These are phyloP conservation scores for Passerina amoena DNA, from an alignment of 2,113 vertebrate genomes.

Conservation along the genomic window DNA sequence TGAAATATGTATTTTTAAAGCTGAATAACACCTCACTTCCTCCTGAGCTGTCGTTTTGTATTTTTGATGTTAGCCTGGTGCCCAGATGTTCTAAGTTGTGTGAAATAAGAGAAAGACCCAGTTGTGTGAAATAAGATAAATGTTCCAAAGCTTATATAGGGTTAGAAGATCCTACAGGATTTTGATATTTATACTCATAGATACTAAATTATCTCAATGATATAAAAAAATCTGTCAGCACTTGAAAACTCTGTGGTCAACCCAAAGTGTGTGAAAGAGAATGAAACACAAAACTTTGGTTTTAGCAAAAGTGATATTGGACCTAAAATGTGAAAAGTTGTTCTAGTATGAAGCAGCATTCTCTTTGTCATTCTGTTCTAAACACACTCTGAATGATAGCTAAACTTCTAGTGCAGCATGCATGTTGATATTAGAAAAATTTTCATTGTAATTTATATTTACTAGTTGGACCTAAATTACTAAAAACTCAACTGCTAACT, in stretches of 20 bases:
- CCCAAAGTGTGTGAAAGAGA: not conserved
- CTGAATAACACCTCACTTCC: not conserved
- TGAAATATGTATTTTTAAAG: not conserved
- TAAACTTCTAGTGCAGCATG: not conserved
- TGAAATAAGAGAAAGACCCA: not conserved
- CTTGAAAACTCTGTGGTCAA: not conserved
- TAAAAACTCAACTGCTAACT: not conserved
- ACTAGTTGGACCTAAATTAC: not conserved
- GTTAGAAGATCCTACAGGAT: not conserved
- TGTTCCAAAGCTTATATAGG: not conserved
- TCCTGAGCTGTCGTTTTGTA: not conserved
- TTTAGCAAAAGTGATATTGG: not conserved
- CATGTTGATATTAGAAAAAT: not conserved
- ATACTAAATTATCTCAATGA: not conserved
- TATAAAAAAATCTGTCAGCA: not conserved
- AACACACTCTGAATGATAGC: not conserved
- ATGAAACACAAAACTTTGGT: not conserved
- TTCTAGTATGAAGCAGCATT: not conserved
- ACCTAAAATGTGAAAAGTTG: not conserved
- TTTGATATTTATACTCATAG: not conserved
- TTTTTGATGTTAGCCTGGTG: not conserved
- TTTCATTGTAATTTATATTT: not conserved
- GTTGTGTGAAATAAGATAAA: not conserved
- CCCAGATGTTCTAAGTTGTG: not conserved
- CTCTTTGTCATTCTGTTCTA: not conserved